A percentile compares a stretch with the other conserved stretches of the same genome.
These are phyloP conservation scores for Aleiodes alternator DNA, from an alignment of 2,888 invertebrate species.

Conservation along the genomic window DNA sequence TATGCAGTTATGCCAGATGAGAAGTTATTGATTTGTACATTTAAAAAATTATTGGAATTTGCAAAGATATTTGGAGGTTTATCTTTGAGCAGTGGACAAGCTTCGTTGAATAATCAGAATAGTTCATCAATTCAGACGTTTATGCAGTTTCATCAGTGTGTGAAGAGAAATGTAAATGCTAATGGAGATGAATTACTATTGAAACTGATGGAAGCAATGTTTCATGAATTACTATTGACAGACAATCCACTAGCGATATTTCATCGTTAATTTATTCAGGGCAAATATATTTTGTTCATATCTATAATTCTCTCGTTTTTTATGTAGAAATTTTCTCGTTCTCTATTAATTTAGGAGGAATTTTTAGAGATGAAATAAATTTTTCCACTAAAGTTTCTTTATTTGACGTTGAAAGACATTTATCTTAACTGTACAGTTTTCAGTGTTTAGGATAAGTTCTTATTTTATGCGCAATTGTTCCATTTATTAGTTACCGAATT, in stretches of 20 bases:
- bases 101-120: background rate
- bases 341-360: background rate
- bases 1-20: constrained; percentile 60
- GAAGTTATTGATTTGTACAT: constrained; percentile 62
- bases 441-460: background rate
- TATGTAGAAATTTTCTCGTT: too few species aligned
- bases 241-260: background rate
- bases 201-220: constrained; percentile 2
- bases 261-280: background rate
- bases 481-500: background rate
- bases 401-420: background rate
- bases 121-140: background rate
- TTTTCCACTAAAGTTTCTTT: background rate
- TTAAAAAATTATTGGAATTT: constrained; percentile 11
- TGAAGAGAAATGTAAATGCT: background rate
- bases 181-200: background rate
- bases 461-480: background rate
- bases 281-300: background rate
- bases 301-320: background rate
- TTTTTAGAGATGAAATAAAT: background rate
- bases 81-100: too few species aligned
- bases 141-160: background rate
- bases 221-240: background rate
- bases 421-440: background rate
- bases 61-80: background rate